Conservation (phyloP, 2,113 vertebrate species). For the Symphodus melops region DNA sequence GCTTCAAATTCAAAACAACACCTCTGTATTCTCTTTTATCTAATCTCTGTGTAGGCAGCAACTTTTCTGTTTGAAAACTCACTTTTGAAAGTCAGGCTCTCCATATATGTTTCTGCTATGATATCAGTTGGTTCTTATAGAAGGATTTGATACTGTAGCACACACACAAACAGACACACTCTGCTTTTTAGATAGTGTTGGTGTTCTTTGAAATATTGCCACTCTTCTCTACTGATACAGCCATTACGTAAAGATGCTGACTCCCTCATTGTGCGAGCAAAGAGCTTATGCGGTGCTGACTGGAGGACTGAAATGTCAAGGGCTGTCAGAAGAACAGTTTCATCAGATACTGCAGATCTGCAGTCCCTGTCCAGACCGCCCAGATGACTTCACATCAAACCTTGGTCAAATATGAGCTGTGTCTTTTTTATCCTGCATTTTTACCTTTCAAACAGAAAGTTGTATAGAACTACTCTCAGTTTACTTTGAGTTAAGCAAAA, state of each 20-base stretch:
- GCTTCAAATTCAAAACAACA: slow-evolving; percentile 24
- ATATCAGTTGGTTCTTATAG: slow-evolving; percentile 21
- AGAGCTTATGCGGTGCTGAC: slow-evolving; percentile 35
- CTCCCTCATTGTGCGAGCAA: slow-evolving; percentile 28
- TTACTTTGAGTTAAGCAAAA: no score
- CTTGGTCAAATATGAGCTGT: slow-evolving; percentile 10
- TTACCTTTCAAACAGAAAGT: no score
- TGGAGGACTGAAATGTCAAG: slow-evolving; percentile 60
- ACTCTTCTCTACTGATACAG: slow-evolving; percentile 45
- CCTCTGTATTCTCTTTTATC: slow-evolving; percentile 52
- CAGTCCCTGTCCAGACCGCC: neutral
- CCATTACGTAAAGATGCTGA: slow-evolving; percentile 59
- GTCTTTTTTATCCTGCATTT: neutral
- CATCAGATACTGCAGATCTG: slow-evolving; percentile 45
- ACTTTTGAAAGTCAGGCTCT: slow-evolving; percentile 28
- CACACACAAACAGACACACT: neutral
- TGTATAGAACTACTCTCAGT: neutral
- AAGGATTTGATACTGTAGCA: slow-evolving; percentile 9
- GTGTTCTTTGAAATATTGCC: slow-evolving; percentile 18
- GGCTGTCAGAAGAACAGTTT: slow-evolving; percentile 33
- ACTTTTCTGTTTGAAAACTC: slow-evolving; percentile 41
- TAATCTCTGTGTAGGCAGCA: slow-evolving; percentile 50
- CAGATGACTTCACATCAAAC: slow-evolving; percentile 9
- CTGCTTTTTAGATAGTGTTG: slow-evolving; percentile 10
- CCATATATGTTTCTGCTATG: slow-evolving; percentile 9